A percentile compares a stretch with the other conserved stretches of the same genome.
Evolutionary conservation across 2,797 vertebrate species (phyloP).

Genomic region (Brachymystax lenok): DNA sequence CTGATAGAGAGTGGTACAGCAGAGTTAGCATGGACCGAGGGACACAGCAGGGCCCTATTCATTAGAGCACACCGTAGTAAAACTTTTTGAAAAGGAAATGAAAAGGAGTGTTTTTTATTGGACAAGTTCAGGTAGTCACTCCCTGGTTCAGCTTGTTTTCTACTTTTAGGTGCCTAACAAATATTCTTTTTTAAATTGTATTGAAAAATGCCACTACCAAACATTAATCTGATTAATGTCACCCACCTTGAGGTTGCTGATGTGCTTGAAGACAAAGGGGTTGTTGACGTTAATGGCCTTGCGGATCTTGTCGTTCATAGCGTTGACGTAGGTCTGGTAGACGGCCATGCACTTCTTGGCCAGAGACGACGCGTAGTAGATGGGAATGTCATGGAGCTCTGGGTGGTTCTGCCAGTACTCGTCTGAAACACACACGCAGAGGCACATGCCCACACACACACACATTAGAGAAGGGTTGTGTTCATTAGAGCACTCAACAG

Average conservation of each 20-base stretch:
- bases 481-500: neutral
- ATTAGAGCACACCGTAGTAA: too few species aligned
- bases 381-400: constrained; percentile 92
- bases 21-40: neutral
- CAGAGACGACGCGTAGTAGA: constrained; percentile 96
- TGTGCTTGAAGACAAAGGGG: constrained; percentile 98
- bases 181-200: too few species aligned
- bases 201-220: too few species aligned
- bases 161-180: too few species aligned
- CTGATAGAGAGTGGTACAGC: constrained; percentile 60
- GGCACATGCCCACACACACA: too few species aligned
- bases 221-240: too few species aligned
- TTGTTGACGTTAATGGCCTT: constrained; percentile 99
- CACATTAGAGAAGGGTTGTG: neutral
- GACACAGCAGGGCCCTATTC: neutral
- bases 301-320: constrained; percentile 98
- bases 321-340: constrained; percentile 96
- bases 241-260: constrained; percentile 94
- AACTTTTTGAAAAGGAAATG: too few species aligned
- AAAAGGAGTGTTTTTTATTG: too few species aligned
- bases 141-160: too few species aligned
- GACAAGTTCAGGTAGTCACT: too few species aligned
- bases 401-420: constrained; percentile 98
- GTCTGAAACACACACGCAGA: constrained; percentile 72
- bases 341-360: constrained; percentile 92